Base-by-base conservation (phyloP, 2,113 vertebrate genomes). In the Corvus cornix region DNA sequence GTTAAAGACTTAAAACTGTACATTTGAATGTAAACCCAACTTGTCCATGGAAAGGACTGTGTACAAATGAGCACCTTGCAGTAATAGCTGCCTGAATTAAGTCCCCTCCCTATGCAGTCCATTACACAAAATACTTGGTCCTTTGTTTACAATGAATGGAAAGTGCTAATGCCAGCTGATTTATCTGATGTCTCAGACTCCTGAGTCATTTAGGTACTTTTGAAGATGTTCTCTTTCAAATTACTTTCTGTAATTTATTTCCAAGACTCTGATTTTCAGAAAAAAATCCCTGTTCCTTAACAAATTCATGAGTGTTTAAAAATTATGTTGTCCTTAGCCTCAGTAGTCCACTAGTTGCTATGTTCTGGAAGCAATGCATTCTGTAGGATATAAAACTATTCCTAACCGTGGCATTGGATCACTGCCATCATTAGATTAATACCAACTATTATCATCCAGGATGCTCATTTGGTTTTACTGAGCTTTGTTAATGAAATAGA, bases 381-480 rank as follows among this genome's bases (percentile, higher is more conserved):
- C 52, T 93, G 76, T 95, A 95, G 82, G 58, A 53, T 82, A 75
- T 78, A 87, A 87, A 94, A 82, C 74, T 75, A 35, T 85, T 80
- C 35, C 49, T 88, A 87, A 81, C 63, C 31, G 52, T 90, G 66
- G 35, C 79, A 81, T 62, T 75, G 70, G 67, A 90, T 94, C 70
- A 76, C 56, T 86, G 30, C 77, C 89, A 63, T 94, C 48, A 77
- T 95, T 95, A 97, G 87, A 92, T 95, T 97, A 96, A 87, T 95
- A 92, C 83, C 82, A 83, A 95, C 52, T 85, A 91, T 95, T 96
- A 94, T 95, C 67, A 94, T 95, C 74, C 84, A 79, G 79, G 67
- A 79, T 92, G 84, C 48, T 96, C 92, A 95, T 95, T 93, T 97
- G 94, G 68, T 96, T 96, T 95, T 93, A 92, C 82, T 96, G 96